These are phyloP conservation scores for Cyaniris semiargus DNA, from an alignment of 2,888 invertebrate genomes.

Conservation along the genomic window DNA sequence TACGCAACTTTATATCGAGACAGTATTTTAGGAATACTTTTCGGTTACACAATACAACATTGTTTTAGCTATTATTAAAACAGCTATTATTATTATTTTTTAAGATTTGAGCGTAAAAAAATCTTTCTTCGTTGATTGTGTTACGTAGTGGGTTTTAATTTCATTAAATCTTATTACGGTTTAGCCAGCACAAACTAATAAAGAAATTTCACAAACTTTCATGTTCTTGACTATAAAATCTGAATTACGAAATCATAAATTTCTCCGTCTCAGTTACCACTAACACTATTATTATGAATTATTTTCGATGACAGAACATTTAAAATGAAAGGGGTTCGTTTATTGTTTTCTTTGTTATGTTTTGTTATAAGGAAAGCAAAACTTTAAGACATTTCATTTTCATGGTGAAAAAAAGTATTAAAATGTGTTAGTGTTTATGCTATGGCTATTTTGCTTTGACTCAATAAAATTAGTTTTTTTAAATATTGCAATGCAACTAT, in stretches of 20 bases:
- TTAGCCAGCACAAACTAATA: slow-evolving; percentile 9
- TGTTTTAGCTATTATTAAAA: neutral
- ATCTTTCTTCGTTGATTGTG: neutral
- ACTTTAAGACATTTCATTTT: neutral
- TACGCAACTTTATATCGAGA: neutral
- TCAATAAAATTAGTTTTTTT: too few relatives aligned
- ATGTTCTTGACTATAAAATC: slow-evolving; percentile 10
- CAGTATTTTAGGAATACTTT: neutral
- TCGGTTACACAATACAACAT: neutral
- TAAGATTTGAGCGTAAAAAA: neutral
- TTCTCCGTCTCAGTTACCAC: slow-evolving; percentile 1
- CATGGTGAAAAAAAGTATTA: neutral
- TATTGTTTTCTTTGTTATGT: neutral
- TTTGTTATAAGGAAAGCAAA: neutral
- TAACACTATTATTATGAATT: slow-evolving; percentile 17
- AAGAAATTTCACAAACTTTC: slow-evolving; percentile 1
- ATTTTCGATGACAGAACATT: slow-evolving; percentile 9
- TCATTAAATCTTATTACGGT: neutral
- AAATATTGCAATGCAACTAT: too few relatives aligned
- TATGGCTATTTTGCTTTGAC: too few relatives aligned
- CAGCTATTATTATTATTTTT: neutral
- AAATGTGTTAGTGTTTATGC: neutral
- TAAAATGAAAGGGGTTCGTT: slow-evolving; percentile 15
- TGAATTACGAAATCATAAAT: slow-evolving; percentile 14
- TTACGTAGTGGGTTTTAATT: neutral